A percentile compares a stretch with the other conserved stretches of the same genome.
Evolutionary conservation across 2,888 invertebrate genomes (phyloP).

Genomic region (Opisthograptis luteolata): DNA sequence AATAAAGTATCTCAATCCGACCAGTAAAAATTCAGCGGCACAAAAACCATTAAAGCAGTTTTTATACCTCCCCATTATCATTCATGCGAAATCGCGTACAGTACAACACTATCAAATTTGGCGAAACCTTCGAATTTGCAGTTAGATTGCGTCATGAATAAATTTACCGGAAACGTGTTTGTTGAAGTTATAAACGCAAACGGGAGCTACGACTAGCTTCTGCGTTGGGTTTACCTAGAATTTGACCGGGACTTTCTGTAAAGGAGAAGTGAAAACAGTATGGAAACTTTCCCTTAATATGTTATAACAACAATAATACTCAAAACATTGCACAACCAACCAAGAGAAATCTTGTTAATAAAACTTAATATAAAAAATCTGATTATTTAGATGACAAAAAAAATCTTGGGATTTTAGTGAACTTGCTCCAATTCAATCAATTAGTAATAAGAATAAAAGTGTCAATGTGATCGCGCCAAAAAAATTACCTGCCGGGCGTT

Average conservation of each 20-base stretch:
- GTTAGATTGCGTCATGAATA: slow-evolving; percentile 43
- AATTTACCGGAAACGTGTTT: slow-evolving; percentile 39
- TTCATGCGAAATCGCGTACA: slow-evolving; percentile 17
- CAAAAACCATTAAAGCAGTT: slow-evolving; percentile 23
- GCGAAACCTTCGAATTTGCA: slow-evolving; percentile 38
- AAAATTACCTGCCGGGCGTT: too few species aligned
- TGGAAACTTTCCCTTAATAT: background rate
- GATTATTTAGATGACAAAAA: too few species aligned
- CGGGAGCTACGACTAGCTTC: slow-evolving; percentile 17
- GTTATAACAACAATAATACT: too few species aligned
- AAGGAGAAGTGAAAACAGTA: slow-evolving; percentile 1
- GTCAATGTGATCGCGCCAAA: too few species aligned
- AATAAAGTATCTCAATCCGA: too few species aligned
- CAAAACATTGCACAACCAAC: too few species aligned
- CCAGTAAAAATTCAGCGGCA: slow-evolving; percentile 3
- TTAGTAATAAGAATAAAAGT: too few species aligned
- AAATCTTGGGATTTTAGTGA: too few species aligned
- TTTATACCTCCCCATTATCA: slow-evolving; percentile 18
- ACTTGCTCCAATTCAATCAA: too few species aligned
- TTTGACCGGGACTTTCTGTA: slow-evolving; percentile 4
- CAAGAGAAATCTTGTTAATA: too few species aligned
- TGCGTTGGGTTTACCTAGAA: slow-evolving; percentile 13
- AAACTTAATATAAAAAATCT: too few species aligned
- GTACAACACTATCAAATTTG: slow-evolving; percentile 30
- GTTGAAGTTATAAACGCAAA: slow-evolving; percentile 32